A percentile compares a stretch with the other conserved stretches of the same genome.
phyloP scores from a whole-genome alignment of 2,797 vertebrate genomes.

The Pachyuromys duprasi region DNA sequence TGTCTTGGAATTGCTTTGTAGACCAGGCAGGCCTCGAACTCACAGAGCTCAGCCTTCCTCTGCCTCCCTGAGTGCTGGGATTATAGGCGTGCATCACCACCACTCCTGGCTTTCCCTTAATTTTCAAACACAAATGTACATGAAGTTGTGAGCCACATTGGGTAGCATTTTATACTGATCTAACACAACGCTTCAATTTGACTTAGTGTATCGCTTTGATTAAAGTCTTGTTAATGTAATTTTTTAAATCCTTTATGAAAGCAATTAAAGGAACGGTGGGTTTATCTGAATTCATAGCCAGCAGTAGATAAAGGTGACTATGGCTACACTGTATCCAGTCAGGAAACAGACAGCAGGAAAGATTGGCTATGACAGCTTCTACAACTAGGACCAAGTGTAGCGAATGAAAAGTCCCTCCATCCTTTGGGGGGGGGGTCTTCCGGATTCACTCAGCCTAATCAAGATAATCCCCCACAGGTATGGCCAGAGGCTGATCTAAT shows the following conservation, averaged over 20 bases:
- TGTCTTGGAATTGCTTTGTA: too few species aligned
- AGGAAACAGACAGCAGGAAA: neutral
- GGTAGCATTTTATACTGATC: neutral
- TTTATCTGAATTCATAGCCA: neutral
- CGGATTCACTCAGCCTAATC: neutral
- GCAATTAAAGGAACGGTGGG: neutral
- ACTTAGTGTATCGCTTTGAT: neutral
- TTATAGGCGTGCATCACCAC: too few species aligned
- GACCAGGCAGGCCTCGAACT: too few species aligned
- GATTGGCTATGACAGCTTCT: neutral
- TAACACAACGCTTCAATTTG: neutral
- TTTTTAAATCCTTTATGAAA: neutral
- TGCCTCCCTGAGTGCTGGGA: too few species aligned
- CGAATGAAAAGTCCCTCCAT: neutral
- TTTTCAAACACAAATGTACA: slow-evolving; percentile 1
- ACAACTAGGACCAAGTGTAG: too few species aligned
- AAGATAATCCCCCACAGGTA: too few species aligned
- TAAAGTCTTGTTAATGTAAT: neutral
- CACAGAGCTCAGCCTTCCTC: too few species aligned
- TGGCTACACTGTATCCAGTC: neutral
- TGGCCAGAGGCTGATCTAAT: neutral
- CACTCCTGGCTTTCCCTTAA: neutral
- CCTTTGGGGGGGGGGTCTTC: neutral
- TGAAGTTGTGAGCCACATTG: neutral
- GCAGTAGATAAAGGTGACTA: neutral